Base-by-base conservation (phyloP, 2,113 vertebrate species). In the Morone saxatilis region DNA sequence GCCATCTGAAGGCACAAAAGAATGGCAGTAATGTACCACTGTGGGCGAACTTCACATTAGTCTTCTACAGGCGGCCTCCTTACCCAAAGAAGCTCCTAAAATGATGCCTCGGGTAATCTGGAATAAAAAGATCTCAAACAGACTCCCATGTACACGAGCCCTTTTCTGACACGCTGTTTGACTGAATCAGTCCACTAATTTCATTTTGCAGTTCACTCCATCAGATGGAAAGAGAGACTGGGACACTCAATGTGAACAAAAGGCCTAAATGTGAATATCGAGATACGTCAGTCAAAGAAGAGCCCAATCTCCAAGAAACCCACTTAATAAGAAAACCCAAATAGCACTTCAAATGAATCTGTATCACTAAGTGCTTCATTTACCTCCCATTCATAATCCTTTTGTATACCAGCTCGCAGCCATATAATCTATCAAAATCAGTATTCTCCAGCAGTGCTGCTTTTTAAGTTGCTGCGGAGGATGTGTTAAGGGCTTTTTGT, bases 281-380 rank as follows among this genome's bases (percentile, higher is more conserved):
- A 89, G 83, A 72, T 38, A 66, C 20, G 77, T 83, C 92, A 88
- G 53, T 81, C 86, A 86, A 81, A 89, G 86, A 84, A 72, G 80
- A 75, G 89, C 82, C 47, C 77, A 25, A 89, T 85, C 81, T 91
- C 81, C 60, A 86, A 71, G 80, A 76, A 81, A 78, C 78, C 86
- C 81, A 77, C 87, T 92, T 92, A 94, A 94, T 92, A 94, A 83
- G 81, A 86, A 87, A 84, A 90, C 86, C 87, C 90, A 91, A 92
- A 90, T 84, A 92, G 88, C 86, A 86, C 87, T 89, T 91, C 78
- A 89, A 78, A 81, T 83, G 88, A 90, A 75, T 90, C 86, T 83
- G 78, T 85, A 82, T 87, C 84, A 78, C 71, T 22, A 66, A 91
- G 91, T 83, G 85, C 91, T 92, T 94, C 93, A 94, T 94, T 93